Conservation (phyloP, 2,888 invertebrate species). For the Acronicta psi region DNA sequence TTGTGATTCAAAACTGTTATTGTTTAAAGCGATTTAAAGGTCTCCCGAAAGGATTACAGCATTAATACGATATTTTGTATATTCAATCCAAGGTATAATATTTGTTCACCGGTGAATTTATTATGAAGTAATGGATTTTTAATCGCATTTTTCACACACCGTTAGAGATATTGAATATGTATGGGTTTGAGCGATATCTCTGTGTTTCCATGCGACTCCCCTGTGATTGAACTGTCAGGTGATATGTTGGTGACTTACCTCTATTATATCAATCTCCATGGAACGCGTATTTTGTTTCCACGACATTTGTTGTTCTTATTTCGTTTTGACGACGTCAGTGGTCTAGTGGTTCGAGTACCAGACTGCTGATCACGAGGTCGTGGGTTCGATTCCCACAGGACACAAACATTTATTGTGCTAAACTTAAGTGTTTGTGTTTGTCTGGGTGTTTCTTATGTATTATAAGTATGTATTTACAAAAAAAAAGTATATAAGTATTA, state of each 20-base stretch:
- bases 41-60: slow-evolving; percentile 32
- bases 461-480: too few species aligned
- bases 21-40: slow-evolving; percentile 18
- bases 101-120: slow-evolving; percentile 24
- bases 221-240: background rate
- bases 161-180: slow-evolving; percentile 11
- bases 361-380: too few species aligned
- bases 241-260: background rate
- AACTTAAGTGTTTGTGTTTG: too few species aligned
- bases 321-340: too few species aligned
- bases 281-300: too few species aligned
- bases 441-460: too few species aligned
- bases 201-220: background rate
- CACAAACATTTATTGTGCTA: too few species aligned
- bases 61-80: slow-evolving; percentile 10
- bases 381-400: too few species aligned
- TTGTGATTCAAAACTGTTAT: slow-evolving; percentile 40
- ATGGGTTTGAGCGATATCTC: background rate
- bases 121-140: slow-evolving; percentile 13
- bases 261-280: too few species aligned
- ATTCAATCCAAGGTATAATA: slow-evolving; percentile 28
- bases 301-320: too few species aligned
- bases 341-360: too few species aligned
- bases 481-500: too few species aligned
- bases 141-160: slow-evolving; percentile 8